These are phyloP conservation scores for Apteryx owenii DNA, from an alignment of 2,113 vertebrate species.

Conservation along the genomic window DNA sequence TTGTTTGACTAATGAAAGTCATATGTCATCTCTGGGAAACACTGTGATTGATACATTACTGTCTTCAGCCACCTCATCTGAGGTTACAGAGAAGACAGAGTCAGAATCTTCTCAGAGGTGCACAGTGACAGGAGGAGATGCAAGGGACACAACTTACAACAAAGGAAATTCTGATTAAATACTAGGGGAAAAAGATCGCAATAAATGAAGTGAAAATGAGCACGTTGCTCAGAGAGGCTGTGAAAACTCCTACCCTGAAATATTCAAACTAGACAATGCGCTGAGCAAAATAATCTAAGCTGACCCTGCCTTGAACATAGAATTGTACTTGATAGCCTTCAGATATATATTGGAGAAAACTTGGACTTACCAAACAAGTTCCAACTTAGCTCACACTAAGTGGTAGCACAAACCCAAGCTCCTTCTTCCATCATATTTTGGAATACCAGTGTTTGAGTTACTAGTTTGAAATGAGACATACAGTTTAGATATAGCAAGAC, in stretches of 20 bases:
- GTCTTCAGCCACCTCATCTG: not conserved
- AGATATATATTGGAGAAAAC: not conserved
- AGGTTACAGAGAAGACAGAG: not conserved
- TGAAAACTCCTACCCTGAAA: not conserved
- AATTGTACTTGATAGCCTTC: not conserved
- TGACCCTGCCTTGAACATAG: not conserved
- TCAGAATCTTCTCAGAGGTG: not conserved
- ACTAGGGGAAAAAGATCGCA: accelerated
- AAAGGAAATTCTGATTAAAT: not conserved
- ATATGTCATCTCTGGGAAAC: not conserved
- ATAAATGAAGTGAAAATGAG: not conserved
- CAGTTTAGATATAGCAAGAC: too few relatives aligned
- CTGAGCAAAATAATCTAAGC: not conserved
- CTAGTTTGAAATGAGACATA: not conserved
- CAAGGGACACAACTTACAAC: not conserved
- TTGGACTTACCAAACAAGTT: not conserved
- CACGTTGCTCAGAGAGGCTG: not conserved
- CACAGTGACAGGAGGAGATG: not conserved
- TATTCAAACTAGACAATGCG: not conserved
- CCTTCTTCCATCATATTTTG: not conserved
- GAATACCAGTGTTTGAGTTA: not conserved
- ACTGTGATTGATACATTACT: not conserved
- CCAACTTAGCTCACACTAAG: not conserved
- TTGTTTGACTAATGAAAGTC: not conserved
- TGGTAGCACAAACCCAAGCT: not conserved